Percentiles rank a stretch among this genome's conserved stretches.
These are phyloP conservation scores for Charina bottae DNA, from an alignment of 2,113 vertebrate species.

Conservation along the genomic window DNA sequence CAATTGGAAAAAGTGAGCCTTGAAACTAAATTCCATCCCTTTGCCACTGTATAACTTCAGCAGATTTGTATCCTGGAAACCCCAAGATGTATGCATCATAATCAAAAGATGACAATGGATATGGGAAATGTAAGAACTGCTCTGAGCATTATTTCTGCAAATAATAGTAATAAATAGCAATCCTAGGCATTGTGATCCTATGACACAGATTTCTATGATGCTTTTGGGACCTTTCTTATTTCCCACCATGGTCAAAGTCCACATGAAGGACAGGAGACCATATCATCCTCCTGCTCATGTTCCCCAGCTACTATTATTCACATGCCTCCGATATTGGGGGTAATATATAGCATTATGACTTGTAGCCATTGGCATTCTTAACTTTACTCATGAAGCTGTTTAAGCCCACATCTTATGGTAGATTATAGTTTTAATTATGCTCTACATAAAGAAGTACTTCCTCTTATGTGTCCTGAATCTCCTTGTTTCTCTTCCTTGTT, in stretches of 20 bases:
- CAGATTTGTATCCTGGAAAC: background rate
- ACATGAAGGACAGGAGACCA: background rate
- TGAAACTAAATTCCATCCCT: background rate
- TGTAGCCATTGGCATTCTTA: background rate
- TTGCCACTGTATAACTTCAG: background rate
- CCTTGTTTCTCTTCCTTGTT: slow-evolving; percentile 23
- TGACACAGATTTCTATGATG: background rate
- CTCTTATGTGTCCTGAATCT: background rate
- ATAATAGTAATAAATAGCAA: background rate
- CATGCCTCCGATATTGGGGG: background rate
- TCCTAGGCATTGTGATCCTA: background rate
- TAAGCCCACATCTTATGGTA: background rate
- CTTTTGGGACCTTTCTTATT: background rate
- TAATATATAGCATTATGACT: background rate
- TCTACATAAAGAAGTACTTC: background rate
- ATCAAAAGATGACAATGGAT: background rate
- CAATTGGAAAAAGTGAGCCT: background rate
- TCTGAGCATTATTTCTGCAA: background rate
- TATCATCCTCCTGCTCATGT: background rate
- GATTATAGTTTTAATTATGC: background rate
- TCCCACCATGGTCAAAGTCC: background rate
- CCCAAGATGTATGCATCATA: background rate
- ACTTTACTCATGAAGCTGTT: too few species aligned
- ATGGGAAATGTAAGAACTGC: background rate
- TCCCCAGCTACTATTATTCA: background rate